Evolutionary conservation across 2,888 invertebrate genomes (phyloP), one percentile per base, ranked within the genome.

Genomic region (Pycnomerus fuliginosus): DNA sequence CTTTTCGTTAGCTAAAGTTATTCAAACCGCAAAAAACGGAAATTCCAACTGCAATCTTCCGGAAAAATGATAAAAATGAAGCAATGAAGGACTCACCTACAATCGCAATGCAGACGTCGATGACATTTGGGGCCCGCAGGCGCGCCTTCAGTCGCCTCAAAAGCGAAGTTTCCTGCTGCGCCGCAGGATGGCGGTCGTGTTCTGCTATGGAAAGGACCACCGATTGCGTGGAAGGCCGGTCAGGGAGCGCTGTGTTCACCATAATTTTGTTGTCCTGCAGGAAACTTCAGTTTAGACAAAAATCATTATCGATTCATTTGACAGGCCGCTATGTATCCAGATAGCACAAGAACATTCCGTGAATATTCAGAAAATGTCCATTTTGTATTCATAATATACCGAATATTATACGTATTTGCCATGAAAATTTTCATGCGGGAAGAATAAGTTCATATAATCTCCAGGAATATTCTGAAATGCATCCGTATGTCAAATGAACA

Each of bases 261-360:
- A 69, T 69, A 28, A 62, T 61, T 55, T 68, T 68, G 48, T 69
- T 69, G 39, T 69, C 69, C 68, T 69, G 61, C 16, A 63, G 61
- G 27, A 45, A 44, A 16, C 4, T n/a, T 4, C n/a, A 17, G 7
- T 37, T 27, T 16, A 31, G 12, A 28, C 8, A 28, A 28, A 15
- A 11, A 2, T 2, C 15, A 5, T 31, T 16, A 31, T 15, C 17
- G 3, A 16, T 31, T 16, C 5, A 4, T 2, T 25, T 25, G 27
- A 5, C 11, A 2, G 25, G 25, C 25, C 25, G 5, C n/a, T n/a
- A n/a, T n/a, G n/a, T n/a, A n/a, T n/a, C n/a, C n/a, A n/a, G n/a
- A n/a, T n/a, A 23, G 5, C 7, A 28, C 11, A 28, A 28, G 5
- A 28, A 10, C 10, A 28, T 12, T 13, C n/a, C n/a, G n/a, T n/a